Base-by-base conservation (phyloP, 1,140 invertebrate species). In the Megathymus violae region DNA sequence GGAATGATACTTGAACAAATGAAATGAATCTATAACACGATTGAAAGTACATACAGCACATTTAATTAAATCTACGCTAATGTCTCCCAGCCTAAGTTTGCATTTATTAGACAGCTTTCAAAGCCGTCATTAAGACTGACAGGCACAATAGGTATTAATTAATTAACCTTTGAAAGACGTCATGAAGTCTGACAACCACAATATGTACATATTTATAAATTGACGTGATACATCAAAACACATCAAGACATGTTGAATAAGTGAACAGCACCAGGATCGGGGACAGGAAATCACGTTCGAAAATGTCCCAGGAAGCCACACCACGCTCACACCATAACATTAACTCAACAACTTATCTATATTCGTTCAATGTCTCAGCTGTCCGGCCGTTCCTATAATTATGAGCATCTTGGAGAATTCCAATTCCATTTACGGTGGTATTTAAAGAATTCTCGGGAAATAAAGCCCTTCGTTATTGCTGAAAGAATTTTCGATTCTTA, bases 221-320 rank as follows among this genome's bases (percentile, higher is more conserved):
- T 22, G 5, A 22, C 19, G 5, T 22, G 19, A 22, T 68, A 27
- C 48, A 59, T 59, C 47, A 15, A 15, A 13, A 38, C 11, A 13
- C 11, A 38, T 38, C 4, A 5, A 25, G 44, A 47, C 19, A 47
- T 16, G 38, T 52, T 36, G 36, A n/a, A n/a, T n/a, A n/a, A n/a
- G n/a, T n/a, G n/a, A n/a, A n/a, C 50, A 43, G 51, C 41, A 1
- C 27, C 48, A 22, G 43, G 51, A 64, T 59, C 56, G 34, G 10
- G 50, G 48, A 31, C 69, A 82, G 85, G 84, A 88, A 71, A 77
- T 85, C 84, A 87, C 84, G 83, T 85, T 56, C 66, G 58, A 66
- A 84, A 79, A 67, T 77, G 77, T 85, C 77, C 71, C 78, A 80
- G 84, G 84, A 87, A 84, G 58, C 67, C 22, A 41, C 47, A 50